phyloP scores from a whole-genome alignment of 2,888 invertebrate species.

The Diplazon laetatorius region DNA sequence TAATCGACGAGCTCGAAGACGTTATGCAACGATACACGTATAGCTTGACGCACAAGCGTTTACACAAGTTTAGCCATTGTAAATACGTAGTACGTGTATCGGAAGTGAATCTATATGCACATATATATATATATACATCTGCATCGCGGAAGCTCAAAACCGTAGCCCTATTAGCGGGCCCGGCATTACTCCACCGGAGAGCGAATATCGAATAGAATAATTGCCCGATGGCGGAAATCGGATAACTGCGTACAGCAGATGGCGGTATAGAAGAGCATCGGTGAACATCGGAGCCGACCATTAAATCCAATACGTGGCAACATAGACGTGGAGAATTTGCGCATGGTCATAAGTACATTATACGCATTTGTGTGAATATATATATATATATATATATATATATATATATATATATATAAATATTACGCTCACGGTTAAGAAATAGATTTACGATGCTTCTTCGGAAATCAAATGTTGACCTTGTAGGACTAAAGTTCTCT shows the following conservation, averaged over 20 bases:
- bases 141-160: slow-evolving; percentile 33
- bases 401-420: no score
- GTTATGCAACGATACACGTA: neutral
- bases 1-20: slow-evolving; percentile 14
- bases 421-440: no score
- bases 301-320: neutral
- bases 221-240: slow-evolving; percentile 60
- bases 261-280: slow-evolving; percentile 12
- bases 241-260: slow-evolving; percentile 33
- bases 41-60: neutral
- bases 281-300: neutral
- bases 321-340: neutral
- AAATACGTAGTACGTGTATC: neutral
- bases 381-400: no score
- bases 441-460: no score
- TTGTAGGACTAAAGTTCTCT: no score
- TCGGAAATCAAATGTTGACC: no score
- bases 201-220: slow-evolving; percentile 62
- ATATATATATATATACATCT: no score
- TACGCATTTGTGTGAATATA: neutral
- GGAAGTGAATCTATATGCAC: slow-evolving; percentile 35
- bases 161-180: slow-evolving; percentile 54
- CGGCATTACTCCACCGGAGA: slow-evolving; percentile 10
- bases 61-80: slow-evolving; percentile 6
- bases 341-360: neutral